These are phyloP conservation scores for Epizoanthus illoricatus DNA, from an alignment of 92 coral and sea anemone species.

Conservation along the genomic window DNA sequence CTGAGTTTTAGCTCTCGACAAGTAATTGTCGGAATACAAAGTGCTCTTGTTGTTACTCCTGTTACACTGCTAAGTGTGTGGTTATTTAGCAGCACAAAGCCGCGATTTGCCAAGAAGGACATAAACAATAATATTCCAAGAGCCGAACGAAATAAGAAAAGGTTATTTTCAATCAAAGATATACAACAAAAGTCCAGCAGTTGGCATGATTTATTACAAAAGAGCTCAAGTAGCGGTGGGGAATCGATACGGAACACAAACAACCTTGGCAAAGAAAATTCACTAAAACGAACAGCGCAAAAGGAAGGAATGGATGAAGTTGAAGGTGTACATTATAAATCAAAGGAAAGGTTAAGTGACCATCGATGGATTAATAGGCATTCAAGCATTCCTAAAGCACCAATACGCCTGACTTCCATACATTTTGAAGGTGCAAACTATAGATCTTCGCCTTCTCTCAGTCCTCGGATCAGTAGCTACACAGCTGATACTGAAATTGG, in stretches of 20 bases:
- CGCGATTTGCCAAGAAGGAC: neutral
- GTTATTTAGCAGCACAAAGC: conserved; percentile 2
- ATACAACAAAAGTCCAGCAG: neutral
- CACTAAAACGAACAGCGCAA: neutral
- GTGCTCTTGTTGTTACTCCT: conserved; percentile 8
- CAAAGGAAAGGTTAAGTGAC: too few species aligned
- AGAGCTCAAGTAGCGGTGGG: neutral
- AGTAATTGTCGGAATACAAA: conserved; percentile 20
- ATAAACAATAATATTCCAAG: neutral
- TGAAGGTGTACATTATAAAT: too few species aligned
- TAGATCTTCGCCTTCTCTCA: conserved; percentile 6
- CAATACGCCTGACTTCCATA: neutral
- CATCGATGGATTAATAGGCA: neutral
- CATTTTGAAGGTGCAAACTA: neutral
- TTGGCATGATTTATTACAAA: neutral
- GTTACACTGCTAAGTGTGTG: conserved; percentile 8
- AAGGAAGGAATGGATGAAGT: neutral
- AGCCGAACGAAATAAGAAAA: neutral
- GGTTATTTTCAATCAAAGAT: neutral
- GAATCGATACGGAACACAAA: neutral
- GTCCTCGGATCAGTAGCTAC: neutral
- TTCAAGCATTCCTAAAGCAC: neutral
- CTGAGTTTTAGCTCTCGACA: neutral
- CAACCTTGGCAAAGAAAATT: too few species aligned
- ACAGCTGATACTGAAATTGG: neutral